Evolutionary conservation across 2,797 vertebrate genomes (phyloP).

Genomic region (Sparidentex hasta): DNA sequence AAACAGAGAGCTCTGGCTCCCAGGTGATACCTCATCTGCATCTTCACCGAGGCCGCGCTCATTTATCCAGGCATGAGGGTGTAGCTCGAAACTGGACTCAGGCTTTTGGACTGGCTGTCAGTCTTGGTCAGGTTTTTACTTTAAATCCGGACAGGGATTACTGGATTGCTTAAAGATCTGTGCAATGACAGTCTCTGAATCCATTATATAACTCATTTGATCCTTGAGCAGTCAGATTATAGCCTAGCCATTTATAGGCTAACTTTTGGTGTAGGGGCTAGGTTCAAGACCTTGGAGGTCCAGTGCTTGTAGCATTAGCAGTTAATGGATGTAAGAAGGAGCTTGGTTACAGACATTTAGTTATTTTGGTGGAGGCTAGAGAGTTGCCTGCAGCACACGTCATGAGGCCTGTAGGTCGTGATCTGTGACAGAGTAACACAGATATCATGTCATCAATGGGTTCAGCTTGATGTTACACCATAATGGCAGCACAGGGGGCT

Average conservation of each 20-base stretch:
- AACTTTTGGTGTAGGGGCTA: constrained; percentile 29
- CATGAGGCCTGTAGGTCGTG: not conserved
- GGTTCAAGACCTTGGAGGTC: constrained; percentile 23
- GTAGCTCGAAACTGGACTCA: constrained; percentile 29
- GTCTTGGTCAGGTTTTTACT: constrained; percentile 51
- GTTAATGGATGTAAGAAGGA: not conserved
- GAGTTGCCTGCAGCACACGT: constrained; percentile 1
- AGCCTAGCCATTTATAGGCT: constrained; percentile 59
- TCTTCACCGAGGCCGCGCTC: not conserved
- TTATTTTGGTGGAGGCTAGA: not conserved
- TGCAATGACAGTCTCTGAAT: constrained; percentile 54
- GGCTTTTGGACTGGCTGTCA: constrained; percentile 40
- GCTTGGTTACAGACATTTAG: constrained; percentile 18
- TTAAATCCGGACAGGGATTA: constrained; percentile 80
- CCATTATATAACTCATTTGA: constrained; percentile 78
- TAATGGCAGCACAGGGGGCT: not conserved
- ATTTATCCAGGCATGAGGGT: constrained; percentile 5
- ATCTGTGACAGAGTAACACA: not conserved
- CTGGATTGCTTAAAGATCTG: constrained; percentile 65
- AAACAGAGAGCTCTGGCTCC: not conserved
- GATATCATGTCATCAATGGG: not conserved
- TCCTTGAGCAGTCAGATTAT: constrained; percentile 70
- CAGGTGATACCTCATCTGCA: not conserved
- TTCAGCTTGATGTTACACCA: constrained; percentile 5
- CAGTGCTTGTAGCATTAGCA: constrained; percentile 4